Percentiles rank a stretch among this genome's conserved stretches.
Conservation (phyloP, 2,113 vertebrate species). For the Ageneiosus marmoratus region DNA sequence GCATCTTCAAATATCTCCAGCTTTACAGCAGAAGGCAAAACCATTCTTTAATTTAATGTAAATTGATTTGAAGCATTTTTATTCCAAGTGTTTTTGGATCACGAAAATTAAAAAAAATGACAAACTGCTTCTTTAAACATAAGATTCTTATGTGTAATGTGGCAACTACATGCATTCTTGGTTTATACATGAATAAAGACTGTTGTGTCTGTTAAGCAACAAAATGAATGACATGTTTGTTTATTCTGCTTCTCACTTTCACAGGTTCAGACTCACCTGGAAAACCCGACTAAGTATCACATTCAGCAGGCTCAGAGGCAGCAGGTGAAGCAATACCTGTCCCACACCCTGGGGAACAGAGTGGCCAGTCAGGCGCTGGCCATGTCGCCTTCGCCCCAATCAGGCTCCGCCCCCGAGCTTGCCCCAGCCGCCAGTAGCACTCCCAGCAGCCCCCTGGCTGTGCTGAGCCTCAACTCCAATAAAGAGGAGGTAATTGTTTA, state of each 20-base stretch:
- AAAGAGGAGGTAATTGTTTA: slow-evolving; percentile 73
- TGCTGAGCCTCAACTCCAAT: slow-evolving; percentile 77
- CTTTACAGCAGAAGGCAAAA: background rate
- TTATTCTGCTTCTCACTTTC: background rate
- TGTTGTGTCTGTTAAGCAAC: background rate
- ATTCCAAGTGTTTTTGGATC: too few species aligned
- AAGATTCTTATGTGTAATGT: background rate
- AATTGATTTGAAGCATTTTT: too few species aligned
- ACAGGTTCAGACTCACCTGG: slow-evolving; percentile 85
- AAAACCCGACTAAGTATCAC: slow-evolving; percentile 86
- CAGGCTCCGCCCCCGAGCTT: slow-evolving; percentile 58
- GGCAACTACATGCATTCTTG: too few species aligned
- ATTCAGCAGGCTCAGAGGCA: slow-evolving; percentile 83
- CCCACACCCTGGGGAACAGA: slow-evolving; percentile 75
- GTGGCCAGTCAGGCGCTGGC: slow-evolving; percentile 69
- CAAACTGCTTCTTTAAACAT: background rate
- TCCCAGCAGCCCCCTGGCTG: slow-evolving; percentile 75
- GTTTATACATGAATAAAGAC: background rate
- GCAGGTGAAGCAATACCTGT: slow-evolving; percentile 85
- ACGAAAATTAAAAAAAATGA: background rate
- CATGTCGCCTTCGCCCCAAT: slow-evolving; percentile 55
- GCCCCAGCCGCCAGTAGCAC: slow-evolving; percentile 66
- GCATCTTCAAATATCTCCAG: background rate
- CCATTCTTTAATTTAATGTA: too few species aligned
- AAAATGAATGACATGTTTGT: background rate